Percentiles rank a stretch among this genome's conserved stretches.
These are phyloP conservation scores for Phalanger gymnotis DNA, from an alignment of 2,797 vertebrate genomes.

Conservation along the genomic window DNA sequence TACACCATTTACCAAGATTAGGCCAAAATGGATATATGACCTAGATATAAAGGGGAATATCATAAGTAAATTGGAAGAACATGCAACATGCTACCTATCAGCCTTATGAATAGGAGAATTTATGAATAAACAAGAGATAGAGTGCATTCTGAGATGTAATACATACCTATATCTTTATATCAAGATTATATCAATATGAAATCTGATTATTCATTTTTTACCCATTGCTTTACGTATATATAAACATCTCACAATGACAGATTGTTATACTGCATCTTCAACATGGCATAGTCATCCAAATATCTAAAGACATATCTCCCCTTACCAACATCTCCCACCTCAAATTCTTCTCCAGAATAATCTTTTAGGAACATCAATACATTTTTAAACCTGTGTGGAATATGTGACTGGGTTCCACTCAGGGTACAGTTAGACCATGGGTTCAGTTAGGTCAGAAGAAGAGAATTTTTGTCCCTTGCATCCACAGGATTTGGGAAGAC, in stretches of 20 bases:
- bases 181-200: neutral
- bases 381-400: neutral
- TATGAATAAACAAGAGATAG: too few relatives aligned
- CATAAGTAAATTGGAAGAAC: too few relatives aligned
- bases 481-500: neutral
- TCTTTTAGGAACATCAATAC: neutral
- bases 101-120: too few relatives aligned
- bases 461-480: neutral
- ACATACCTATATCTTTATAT: too few relatives aligned
- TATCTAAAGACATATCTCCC: neutral
- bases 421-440: neutral
- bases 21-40: too few relatives aligned
- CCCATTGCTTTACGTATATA: too few relatives aligned
- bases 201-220: neutral
- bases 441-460: neutral
- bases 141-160: too few relatives aligned
- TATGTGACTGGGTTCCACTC: neutral
- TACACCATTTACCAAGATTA: too few relatives aligned
- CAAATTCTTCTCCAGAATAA: neutral
- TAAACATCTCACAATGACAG: too few relatives aligned
- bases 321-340: accelerated
- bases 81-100: too few relatives aligned
- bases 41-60: too few relatives aligned
- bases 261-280: too few relatives aligned
- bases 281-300: neutral